Evolutionary conservation across 1,140 invertebrate species (phyloP).

Genomic region (Ostrea denselamellosa): DNA sequence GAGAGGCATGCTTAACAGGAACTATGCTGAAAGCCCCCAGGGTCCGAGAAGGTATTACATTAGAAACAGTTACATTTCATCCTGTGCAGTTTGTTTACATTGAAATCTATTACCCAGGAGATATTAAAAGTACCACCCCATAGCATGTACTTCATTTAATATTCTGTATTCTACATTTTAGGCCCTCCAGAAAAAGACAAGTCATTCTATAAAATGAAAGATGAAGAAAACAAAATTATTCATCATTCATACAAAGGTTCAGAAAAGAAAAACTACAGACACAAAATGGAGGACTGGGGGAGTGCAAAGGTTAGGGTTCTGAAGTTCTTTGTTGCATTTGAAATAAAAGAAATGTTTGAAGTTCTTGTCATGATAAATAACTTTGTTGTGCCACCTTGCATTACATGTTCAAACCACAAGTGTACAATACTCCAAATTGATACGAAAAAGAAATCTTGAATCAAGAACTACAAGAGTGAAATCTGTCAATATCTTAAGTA

Average conservation of each 20-base stretch:
- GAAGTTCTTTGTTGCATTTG: no score
- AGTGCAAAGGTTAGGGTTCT: slow-evolving; percentile 53
- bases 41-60: slow-evolving; percentile 66
- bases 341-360: no score
- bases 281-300: slow-evolving; percentile 68
- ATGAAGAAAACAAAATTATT: slow-evolving; percentile 65
- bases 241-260: slow-evolving; percentile 66
- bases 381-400: no score
- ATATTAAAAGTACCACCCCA: no score
- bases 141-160: neutral
- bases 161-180: slow-evolving; percentile 44
- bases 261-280: slow-evolving; percentile 54
- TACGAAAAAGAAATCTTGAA: no score
- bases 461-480: no score
- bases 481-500: no score
- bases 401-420: no score
- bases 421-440: no score
- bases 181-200: slow-evolving; percentile 68
- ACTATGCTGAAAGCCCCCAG: slow-evolving; percentile 70
- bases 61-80: neutral
- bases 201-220: slow-evolving; percentile 62
- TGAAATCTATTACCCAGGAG: neutral
- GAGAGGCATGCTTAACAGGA: slow-evolving; percentile 60
- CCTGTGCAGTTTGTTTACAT: neutral
- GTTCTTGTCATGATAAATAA: no score